Evolutionary conservation across 1,140 invertebrate species (phyloP).

Genomic region (Zaprionus tsacasi): DNA sequence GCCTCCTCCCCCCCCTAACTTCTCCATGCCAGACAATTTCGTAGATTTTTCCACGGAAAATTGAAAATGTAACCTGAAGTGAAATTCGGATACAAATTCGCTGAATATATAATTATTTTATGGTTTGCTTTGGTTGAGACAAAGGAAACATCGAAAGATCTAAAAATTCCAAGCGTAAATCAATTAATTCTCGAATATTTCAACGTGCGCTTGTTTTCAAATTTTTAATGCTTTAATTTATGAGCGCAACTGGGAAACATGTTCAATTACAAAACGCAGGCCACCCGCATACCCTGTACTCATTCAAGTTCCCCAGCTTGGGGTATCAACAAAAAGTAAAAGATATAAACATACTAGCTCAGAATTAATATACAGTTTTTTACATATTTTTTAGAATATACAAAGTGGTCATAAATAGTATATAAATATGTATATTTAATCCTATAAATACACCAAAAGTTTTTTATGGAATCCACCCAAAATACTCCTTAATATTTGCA

Average conservation of each 20-base stretch:
- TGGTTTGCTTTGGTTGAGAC: slow-evolving; percentile 12
- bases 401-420: too few species aligned
- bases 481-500: too few species aligned
- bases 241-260: slow-evolving; percentile 29
- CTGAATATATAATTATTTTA: slow-evolving; percentile 30
- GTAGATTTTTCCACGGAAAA: not conserved
- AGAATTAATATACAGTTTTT: too few species aligned
- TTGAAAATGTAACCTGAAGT: slow-evolving; percentile 13
- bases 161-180: slow-evolving; percentile 23
- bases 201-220: slow-evolving; percentile 38
- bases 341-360: too few species aligned
- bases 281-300: slow-evolving; percentile 21
- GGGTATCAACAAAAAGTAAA: not conserved
- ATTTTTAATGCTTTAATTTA: slow-evolving; percentile 46
- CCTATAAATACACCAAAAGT: too few species aligned
- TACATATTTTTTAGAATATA: too few species aligned
- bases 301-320: not conserved
- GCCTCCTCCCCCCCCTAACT: not conserved
- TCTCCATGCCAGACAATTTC: slow-evolving; percentile 22
- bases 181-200: slow-evolving; percentile 37
- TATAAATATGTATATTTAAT: too few species aligned
- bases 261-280: slow-evolving; percentile 33
- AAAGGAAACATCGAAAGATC: slow-evolving; percentile 39
- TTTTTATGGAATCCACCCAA: too few species aligned
- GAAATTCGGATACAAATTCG: slow-evolving; percentile 1